Percentiles rank a stretch among this genome's conserved stretches.
Evolutionary conservation across 1,140 invertebrate genomes (phyloP).

Genomic region (Pogonus chalceus): DNA sequence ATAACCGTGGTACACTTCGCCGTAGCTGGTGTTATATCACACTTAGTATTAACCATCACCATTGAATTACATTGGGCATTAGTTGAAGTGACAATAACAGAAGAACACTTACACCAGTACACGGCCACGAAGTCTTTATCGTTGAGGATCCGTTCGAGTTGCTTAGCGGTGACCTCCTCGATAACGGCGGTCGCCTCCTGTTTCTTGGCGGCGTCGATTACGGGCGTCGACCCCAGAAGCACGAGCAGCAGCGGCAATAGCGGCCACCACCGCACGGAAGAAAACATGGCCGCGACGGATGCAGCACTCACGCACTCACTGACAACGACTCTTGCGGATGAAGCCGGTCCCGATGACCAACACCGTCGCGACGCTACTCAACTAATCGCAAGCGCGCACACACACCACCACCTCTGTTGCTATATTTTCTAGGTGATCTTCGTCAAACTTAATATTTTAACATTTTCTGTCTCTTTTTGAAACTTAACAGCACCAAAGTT

Average conservation of each 20-base stretch:
- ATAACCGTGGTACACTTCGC: too few relatives aligned
- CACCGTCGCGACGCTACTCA: slow-evolving; percentile 14
- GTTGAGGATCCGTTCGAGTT: slow-evolving; percentile 75
- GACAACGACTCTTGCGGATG: slow-evolving; percentile 28
- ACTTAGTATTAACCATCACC: too few relatives aligned
- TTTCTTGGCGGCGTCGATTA: slow-evolving; percentile 31
- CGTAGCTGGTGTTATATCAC: too few relatives aligned
- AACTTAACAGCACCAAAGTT: too few relatives aligned
- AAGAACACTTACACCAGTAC: slow-evolving; percentile 83
- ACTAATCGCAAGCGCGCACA: not conserved
- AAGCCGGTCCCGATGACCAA: slow-evolving; percentile 27
- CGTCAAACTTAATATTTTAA: too few relatives aligned
- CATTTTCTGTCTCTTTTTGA: too few relatives aligned
- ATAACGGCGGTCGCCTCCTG: slow-evolving; percentile 55
- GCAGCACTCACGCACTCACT: slow-evolving; percentile 14
- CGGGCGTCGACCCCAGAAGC: slow-evolving; percentile 33
- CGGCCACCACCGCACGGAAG: slow-evolving; percentile 43
- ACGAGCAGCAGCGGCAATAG: slow-evolving; percentile 31
- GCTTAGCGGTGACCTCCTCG: slow-evolving; percentile 84
- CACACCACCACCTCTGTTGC: too few relatives aligned
- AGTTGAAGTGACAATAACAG: too few relatives aligned
- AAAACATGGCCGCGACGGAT: not conserved
- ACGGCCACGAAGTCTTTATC: slow-evolving; percentile 90
- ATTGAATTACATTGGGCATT: too few relatives aligned
- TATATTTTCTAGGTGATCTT: too few relatives aligned